These are phyloP conservation scores for Hoplodrina blanda DNA, from an alignment of 2,888 invertebrate genomes.

Conservation along the genomic window DNA sequence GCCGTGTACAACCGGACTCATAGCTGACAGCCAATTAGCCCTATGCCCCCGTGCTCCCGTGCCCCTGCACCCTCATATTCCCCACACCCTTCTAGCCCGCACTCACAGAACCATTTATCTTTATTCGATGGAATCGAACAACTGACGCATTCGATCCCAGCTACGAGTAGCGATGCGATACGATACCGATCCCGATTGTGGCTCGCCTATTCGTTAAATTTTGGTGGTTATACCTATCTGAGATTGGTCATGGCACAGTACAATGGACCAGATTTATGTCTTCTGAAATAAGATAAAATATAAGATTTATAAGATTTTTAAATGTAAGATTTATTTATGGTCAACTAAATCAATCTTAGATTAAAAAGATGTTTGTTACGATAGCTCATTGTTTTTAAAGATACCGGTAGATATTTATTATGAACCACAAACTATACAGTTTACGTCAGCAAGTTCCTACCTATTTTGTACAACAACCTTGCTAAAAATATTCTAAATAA, in stretches of 20 bases:
- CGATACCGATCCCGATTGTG: conserved; percentile 73
- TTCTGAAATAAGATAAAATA: conserved; percentile 75
- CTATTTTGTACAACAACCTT: conserved; percentile 21
- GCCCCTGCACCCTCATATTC: conserved; percentile 67
- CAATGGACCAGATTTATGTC: conserved; percentile 77
- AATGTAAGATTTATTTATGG: no score
- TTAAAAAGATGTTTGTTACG: conserved; percentile 35
- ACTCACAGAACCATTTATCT: conserved; percentile 84
- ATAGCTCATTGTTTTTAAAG: conserved; percentile 16
- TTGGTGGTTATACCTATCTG: conserved; percentile 66
- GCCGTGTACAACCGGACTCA: conserved; percentile 79
- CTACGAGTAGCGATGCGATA: conserved; percentile 69
- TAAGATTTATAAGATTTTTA: conserved; percentile 73
- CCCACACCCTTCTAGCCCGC: conserved; percentile 74
- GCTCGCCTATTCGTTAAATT: conserved; percentile 68
- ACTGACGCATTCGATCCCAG: conserved; percentile 79
- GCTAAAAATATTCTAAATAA: conserved; percentile 14
- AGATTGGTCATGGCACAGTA: conserved; percentile 76
- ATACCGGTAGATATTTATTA: conserved; percentile 21
- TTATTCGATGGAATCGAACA: conserved; percentile 85
- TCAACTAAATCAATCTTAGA: conserved; percentile 64
- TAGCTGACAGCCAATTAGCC: conserved; percentile 89
- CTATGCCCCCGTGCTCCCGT: conserved; percentile 72
- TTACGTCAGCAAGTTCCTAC: no score
- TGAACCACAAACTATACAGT: conserved; percentile 7